Conservation (phyloP, 2,113 vertebrate genomes). For the Odontophorus gujanensis region DNA sequence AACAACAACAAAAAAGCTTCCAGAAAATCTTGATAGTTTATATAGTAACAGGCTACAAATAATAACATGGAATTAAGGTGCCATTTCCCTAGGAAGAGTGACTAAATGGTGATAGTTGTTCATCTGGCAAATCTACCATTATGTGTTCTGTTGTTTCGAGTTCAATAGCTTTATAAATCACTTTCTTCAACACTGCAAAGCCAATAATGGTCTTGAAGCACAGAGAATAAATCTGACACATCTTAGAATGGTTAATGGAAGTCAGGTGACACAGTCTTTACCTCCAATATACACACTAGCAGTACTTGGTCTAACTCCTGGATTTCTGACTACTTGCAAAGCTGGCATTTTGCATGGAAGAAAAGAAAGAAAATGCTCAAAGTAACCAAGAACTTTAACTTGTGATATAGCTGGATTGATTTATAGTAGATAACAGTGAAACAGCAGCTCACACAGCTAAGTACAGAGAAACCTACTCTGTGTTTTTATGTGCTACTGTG, state of each 20-base stretch:
- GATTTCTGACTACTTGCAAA: background rate
- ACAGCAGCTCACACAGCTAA: background rate
- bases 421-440: background rate
- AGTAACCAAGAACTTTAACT: background rate
- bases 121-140: constrained; percentile 10
- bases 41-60: background rate
- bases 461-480: background rate
- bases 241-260: background rate
- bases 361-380: background rate
- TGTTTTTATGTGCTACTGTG: background rate
- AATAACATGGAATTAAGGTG: constrained; percentile 8
- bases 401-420: background rate
- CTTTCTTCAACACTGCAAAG: background rate
- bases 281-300: background rate
- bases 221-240: background rate
- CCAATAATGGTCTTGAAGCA: background rate
- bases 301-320: background rate
- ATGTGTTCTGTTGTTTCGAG: constrained; percentile 6
- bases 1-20: background rate
- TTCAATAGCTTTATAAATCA: constrained; percentile 37
- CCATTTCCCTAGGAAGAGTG: constrained; percentile 14
- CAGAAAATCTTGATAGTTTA: background rate
- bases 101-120: background rate
- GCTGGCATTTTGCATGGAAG: background rate
- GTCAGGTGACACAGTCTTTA: background rate